A percentile compares a stretch with the other conserved stretches of the same genome.
Conservation (phyloP, 64 coral and sea anemone genomes). For the Dendronephthya gigantea region DNA sequence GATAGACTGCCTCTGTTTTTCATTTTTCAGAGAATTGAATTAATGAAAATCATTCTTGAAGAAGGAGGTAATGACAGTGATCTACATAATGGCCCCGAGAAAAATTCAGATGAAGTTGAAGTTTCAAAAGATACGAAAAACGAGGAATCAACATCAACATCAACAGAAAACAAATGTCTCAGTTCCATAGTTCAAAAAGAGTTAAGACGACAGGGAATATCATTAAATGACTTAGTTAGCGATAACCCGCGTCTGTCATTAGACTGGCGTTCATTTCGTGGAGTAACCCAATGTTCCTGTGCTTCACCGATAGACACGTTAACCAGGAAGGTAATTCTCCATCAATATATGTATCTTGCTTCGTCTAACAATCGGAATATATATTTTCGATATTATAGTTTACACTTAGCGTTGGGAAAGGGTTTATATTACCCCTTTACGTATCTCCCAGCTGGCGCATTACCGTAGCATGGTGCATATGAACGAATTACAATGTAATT, state of each 20-base stretch:
- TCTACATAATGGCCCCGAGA: not conserved
- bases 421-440: no score
- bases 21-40: constrained; percentile 28
- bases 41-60: constrained; percentile 28
- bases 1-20: no score
- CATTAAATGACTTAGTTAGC: constrained; percentile 53
- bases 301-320: constrained; percentile 75
- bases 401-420: no score
- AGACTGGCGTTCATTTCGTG: constrained; percentile 72
- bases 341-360: not conserved
- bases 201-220: constrained; percentile 68
- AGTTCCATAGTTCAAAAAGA: constrained; percentile 37
- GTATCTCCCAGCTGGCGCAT: no score
- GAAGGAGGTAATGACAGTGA: not conserved
- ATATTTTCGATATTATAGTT: no score
- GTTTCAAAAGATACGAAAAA: not conserved
- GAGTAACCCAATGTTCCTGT: constrained; percentile 85
- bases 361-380: no score
- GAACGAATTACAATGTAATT: no score
- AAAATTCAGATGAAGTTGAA: not conserved
- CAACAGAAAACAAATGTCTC: not conserved
- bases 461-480: no score
- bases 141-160: not conserved
- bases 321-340: constrained; percentile 63
- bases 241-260: constrained; percentile 62